Base-by-base conservation (phyloP, 2,797 vertebrate genomes). In the Hypotaenidia philippensis region DNA sequence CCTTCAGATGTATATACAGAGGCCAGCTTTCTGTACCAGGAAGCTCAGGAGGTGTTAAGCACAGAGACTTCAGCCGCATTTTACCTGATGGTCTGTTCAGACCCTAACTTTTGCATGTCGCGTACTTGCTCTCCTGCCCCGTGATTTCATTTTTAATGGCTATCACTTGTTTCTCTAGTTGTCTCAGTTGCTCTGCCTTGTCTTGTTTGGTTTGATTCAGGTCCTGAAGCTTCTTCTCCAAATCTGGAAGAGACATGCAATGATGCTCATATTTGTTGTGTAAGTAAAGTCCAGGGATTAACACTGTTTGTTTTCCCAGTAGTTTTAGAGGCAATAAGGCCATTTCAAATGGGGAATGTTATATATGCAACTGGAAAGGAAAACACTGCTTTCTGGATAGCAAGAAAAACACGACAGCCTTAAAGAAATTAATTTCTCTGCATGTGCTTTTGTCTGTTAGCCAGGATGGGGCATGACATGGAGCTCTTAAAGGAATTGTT, bases 151-250 rank as follows among this genome's bases (percentile, higher is more conserved):
- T 89, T 95, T 93, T 98, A 83, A 99, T 97, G 27, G 96, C 83
- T 55, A 98, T 97, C 22, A 97, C 99, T 34, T 76, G 76, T 64
- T 98, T 77, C 75, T 98, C 96, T 41, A 99, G 84, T 64, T 81
- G 60, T 47, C 95, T 97, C 52, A 99, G 95, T 84, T 98, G 98
- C 38, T 96, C 94, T 45, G 92, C 97, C 95, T 98, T 99, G 14
- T 98, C 93, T 81, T 98, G 95, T 94, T 98, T 98, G 31, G 71
- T 97, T 94, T 94, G 92, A 74, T 97, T 96, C 81, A 98, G 94
- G 50, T 98, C 88, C 87, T 97, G 93, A 90, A 99, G 98, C 95
- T 94, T 98, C 96, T 98, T 97, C 97, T 99, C 98, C 97, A 99
- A 95, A 80, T 98, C 99, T 99, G 93, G 80, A 98, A 98, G 83